phyloP scores from a whole-genome alignment of 35 echinoderm and acorn worm species.

The Amphiura filiformis region DNA sequence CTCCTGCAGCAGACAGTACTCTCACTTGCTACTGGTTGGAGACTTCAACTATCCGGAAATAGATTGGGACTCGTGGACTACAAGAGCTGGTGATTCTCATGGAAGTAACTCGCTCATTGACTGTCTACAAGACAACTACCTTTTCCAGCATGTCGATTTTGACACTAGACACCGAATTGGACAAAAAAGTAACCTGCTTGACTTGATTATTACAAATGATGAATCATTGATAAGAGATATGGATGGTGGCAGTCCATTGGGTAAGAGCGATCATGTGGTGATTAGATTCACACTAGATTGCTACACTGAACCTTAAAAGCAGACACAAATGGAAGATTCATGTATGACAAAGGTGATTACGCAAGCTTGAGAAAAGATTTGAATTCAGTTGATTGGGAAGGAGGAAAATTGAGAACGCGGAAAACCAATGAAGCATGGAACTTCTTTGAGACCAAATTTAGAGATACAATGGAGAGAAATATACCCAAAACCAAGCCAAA shows the following conservation, averaged over 20 bases:
- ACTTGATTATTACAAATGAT: background rate
- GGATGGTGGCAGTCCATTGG: background rate
- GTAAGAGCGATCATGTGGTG: too few relatives aligned
- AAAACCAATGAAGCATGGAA: background rate
- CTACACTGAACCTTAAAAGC: background rate
- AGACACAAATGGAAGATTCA: background rate
- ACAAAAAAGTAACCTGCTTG: background rate
- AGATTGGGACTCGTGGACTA: background rate
- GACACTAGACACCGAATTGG: background rate
- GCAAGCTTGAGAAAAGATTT: background rate
- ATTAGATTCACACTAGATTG: background rate
- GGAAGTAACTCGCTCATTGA: background rate
- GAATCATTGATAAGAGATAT: background rate
- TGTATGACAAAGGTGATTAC: background rate
- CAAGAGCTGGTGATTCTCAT: background rate
- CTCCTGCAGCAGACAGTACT: background rate
- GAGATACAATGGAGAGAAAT: background rate
- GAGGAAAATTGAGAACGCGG: background rate
- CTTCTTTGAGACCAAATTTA: background rate
- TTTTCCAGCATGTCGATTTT: background rate
- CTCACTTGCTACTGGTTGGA: slow-evolving; percentile 12
- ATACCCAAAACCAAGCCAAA: background rate
- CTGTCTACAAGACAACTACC: background rate
- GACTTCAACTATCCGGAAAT: slow-evolving; percentile 26
- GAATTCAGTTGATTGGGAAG: background rate